phyloP scores from a whole-genome alignment of 1,140 invertebrate genomes.

The Bombus affinis region DNA sequence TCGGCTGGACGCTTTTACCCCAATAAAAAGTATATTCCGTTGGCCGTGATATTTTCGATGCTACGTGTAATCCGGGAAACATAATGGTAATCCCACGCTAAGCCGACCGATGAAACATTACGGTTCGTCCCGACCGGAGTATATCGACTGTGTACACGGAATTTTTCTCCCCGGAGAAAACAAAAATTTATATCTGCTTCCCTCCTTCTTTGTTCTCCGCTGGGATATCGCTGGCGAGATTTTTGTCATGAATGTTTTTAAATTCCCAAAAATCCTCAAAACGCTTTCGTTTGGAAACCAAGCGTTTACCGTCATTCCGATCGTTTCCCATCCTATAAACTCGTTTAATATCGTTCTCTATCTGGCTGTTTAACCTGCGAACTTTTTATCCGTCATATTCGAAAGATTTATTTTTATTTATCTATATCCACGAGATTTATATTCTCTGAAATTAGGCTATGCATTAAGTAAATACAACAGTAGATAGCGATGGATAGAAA shows the following conservation, averaged over 20 bases:
- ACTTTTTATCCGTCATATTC: background rate
- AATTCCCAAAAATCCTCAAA: background rate
- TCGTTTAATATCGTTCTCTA: too few species aligned
- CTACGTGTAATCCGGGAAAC: slow-evolving; percentile 31
- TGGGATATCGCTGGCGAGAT: background rate
- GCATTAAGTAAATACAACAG: too few species aligned
- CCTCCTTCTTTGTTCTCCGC: background rate
- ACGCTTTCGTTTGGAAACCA: background rate
- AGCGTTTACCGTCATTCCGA: too few species aligned
- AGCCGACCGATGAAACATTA: slow-evolving; percentile 52
- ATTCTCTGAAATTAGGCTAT: background rate
- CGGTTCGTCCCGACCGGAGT: background rate
- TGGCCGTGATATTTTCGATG: slow-evolving; percentile 31
- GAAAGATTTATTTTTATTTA: background rate
- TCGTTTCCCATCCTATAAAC: background rate
- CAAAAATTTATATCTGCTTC: background rate
- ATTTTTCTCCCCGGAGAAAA: background rate
- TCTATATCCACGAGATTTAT: too few species aligned
- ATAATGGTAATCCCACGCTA: slow-evolving; percentile 51
- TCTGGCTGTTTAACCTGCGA: background rate
- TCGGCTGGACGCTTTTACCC: slow-evolving; percentile 5
- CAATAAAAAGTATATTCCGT: slow-evolving; percentile 36
- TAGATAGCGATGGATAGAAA: background rate
- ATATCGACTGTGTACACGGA: slow-evolving; percentile 7
- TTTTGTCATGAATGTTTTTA: background rate